Evolutionary conservation across 2,797 vertebrate genomes (phyloP), one percentile per base, ranked within the genome.

Genomic region (Poeciliopsis turneri): DNA sequence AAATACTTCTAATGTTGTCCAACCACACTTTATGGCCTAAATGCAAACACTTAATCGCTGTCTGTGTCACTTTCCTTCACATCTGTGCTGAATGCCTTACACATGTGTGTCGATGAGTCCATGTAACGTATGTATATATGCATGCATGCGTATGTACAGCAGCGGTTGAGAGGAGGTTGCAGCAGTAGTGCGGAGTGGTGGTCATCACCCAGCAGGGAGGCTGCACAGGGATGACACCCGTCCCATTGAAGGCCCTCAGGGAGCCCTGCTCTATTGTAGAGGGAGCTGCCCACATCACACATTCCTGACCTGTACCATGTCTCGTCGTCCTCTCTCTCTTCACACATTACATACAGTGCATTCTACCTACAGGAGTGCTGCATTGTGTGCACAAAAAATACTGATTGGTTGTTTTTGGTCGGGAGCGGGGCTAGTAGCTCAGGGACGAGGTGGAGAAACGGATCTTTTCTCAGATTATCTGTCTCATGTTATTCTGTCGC

Each of bases 181-280:
- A 95, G 92, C 94, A 94, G 92, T 88, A 78, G 85, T 78, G 80
- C 78, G 88, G 87, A 88, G 86, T 83, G 84, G 87, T 88, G 89
- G 87, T 90, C 92, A 82, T 94, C 93, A 92, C 93, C 84, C 94
- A 93, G 93, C 89, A 4, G 92, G 93, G 88, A 53, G 88, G 91
- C 85, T 87, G 86, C 86, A 87, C 88, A 89, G 87, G 91, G 91
- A 86, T 90, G 93, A 94, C 93, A 93, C 89, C 84, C 81, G 69
- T 84, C 87, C 90, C 92, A 92, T 90, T 93, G 93, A 92, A 85
- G 84, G 87, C 86, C 92, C 83, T 91, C 89, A 87, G 93, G 94
- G 92, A 93, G 93, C 89, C 91, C 70, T 74, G 83, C 77, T 88
- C 93, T 89, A 94, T 94, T 95, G 93, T 95, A 79, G 82, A 81